Evolutionary conservation across 1,140 invertebrate genomes (phyloP).

Genomic region (Ostrea denselamellosa): DNA sequence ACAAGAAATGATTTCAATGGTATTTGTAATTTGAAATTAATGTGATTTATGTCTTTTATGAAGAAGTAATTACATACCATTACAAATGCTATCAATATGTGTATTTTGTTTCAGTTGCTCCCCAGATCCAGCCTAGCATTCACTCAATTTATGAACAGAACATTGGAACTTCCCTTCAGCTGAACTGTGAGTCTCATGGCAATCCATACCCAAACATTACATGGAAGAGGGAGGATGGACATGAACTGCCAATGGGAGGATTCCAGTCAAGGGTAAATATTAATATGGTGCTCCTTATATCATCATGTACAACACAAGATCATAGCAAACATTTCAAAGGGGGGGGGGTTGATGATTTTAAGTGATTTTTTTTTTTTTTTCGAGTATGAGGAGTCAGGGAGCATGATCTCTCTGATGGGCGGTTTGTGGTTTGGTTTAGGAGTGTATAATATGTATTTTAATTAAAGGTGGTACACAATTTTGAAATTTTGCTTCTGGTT

Average conservation of each 20-base stretch:
- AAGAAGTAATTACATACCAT: not conserved
- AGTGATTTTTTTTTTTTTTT: too few relatives aligned
- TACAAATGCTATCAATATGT: not conserved
- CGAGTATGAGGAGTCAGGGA: too few relatives aligned
- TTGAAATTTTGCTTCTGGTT: too few relatives aligned
- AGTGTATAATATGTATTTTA: too few relatives aligned
- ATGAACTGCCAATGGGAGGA: constrained; percentile 62
- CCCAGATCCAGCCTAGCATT: constrained; percentile 84
- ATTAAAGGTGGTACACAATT: too few relatives aligned
- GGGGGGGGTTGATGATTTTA: too few relatives aligned
- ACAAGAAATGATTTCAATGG: too few relatives aligned
- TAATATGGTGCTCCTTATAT: not conserved
- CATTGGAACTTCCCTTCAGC: constrained; percentile 87
- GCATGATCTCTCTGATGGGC: too few relatives aligned
- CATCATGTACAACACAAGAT: too few relatives aligned
- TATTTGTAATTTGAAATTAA: too few relatives aligned
- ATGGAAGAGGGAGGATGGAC: constrained; percentile 82
- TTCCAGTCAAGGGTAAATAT: constrained; percentile 60
- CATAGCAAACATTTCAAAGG: too few relatives aligned
- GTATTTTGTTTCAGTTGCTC: constrained; percentile 71
- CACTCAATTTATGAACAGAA: constrained; percentile 89
- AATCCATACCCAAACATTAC: constrained; percentile 90
- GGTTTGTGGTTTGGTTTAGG: too few relatives aligned
- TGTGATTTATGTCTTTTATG: not conserved
- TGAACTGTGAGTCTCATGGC: constrained; percentile 87